Base-by-base conservation (phyloP, 2,888 invertebrate species). In the Andrena hattorfiana region DNA sequence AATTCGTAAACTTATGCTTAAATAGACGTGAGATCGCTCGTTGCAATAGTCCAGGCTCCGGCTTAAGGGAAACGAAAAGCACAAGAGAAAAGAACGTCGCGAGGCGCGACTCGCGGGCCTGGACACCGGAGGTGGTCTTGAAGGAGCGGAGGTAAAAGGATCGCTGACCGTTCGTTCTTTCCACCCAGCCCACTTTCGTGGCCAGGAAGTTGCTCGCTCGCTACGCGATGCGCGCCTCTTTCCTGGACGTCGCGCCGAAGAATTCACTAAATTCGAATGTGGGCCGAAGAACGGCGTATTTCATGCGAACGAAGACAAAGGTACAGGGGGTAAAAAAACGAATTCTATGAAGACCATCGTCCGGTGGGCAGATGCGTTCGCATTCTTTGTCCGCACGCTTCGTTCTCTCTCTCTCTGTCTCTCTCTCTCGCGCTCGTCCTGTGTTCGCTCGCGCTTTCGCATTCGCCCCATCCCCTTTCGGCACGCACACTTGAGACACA, bases 21-120 rank as follows among this genome's bases (percentile, higher is more conserved):
- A 90, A 90, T 91, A 93, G 88, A 93, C 91, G 92, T 94, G 94
- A 94, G 94, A 94, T 94, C 94, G 92, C 93, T 93, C 92, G 93
- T 93, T 93, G 91, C 92, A 93, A 92, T 93, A 93, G 92, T 93
- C 92, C 93, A 93, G 92, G 92, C 67, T 91, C 56, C 42, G 56
- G 56, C 26, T 93, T 8, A 59, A 82, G 67, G 48, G 35, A 48
- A 73, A 69, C 60, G 54, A 74, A 67, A 84, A 73, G 78, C 71
- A 73, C 64, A 82, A 64, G 68, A 73, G 72, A 59, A 63, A 60
- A 73, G 20, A 60, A 59, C 7, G 30, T 42, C 42, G 60, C 42
- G 70, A 51, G 62, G 32, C 64, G 68, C 69, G 32, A 32, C 7
- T 32, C 7, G 32, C 32, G 60, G 54, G 26, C 26, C 62, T 32